phyloP scores from a whole-genome alignment of 2,888 invertebrate species.

The Drosophila aldrichi region DNA sequence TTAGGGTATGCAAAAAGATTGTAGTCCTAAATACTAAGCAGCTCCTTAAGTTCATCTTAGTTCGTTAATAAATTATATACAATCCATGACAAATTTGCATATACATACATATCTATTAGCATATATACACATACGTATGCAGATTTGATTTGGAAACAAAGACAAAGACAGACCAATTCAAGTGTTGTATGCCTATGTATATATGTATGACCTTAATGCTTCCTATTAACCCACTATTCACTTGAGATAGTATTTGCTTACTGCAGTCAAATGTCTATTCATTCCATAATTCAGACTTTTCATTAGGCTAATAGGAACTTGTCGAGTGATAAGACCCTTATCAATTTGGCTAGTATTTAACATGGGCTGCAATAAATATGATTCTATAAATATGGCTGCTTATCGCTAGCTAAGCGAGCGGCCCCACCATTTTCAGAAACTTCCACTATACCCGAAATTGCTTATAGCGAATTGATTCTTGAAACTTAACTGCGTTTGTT shows the following conservation, averaged over 20 bases:
- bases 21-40: not conserved
- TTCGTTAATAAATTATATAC: no score
- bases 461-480: conserved; percentile 4
- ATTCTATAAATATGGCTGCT: conserved; percentile 41
- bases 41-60: no score
- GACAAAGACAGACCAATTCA: no score
- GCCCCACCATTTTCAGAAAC: conserved; percentile 31
- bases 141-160: no score
- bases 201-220: not conserved
- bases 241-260: not conserved
- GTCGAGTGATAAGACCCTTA: conserved; percentile 38
- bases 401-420: conserved; percentile 45
- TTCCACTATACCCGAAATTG: conserved; percentile 2
- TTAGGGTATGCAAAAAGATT: not conserved
- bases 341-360: conserved; percentile 13
- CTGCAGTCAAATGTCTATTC: not conserved
- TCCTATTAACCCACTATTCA: not conserved
- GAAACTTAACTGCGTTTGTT: conserved; percentile 5
- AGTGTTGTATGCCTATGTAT: no score
- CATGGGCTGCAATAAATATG: conserved; percentile 21
- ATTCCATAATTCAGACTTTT: not conserved
- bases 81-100: no score
- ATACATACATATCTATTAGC: no score
- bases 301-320: conserved; percentile 4
- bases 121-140: no score